Percentiles rank a stretch among this genome's conserved stretches.
phyloP scores from a whole-genome alignment of 1,140 invertebrate genomes.

The Gryon sp. region DNA sequence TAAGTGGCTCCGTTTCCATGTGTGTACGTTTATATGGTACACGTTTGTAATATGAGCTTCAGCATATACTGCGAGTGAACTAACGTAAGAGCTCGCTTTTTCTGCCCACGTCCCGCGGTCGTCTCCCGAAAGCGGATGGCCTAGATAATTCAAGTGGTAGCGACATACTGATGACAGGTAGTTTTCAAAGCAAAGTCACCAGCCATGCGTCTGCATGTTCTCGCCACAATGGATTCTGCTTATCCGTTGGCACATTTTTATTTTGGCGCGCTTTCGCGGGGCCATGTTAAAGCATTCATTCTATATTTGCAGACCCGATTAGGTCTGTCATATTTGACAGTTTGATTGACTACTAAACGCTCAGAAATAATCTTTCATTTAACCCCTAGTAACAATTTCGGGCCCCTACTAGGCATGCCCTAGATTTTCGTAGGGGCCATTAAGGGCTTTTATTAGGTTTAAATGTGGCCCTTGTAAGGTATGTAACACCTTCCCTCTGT shows the following conservation, averaged over 20 bases:
- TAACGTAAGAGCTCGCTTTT: conserved; percentile 25
- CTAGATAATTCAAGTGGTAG: conserved; percentile 60
- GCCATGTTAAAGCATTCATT: no score
- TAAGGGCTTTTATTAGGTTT: no score
- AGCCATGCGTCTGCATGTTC: conserved; percentile 35
- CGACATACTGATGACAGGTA: conserved; percentile 46
- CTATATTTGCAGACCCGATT: no score
- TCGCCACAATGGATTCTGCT: conserved; percentile 31
- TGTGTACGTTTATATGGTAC: conserved; percentile 1
- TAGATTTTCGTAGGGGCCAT: no score
- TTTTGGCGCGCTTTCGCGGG: conserved; percentile 42
- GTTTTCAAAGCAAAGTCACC: conserved; percentile 31
- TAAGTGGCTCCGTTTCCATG: conserved; percentile 11
- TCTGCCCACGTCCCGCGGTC: not conserved
- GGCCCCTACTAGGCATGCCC: no score
- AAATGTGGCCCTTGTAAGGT: no score
- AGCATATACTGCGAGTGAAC: conserved; percentile 20
- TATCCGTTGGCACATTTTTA: conserved; percentile 19
- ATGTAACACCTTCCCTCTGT: no score
- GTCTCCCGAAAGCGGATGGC: conserved; percentile 39
- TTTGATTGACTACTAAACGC: no score
- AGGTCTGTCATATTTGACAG: no score
- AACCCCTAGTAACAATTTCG: no score
- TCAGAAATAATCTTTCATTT: no score
- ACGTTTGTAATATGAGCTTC: conserved; percentile 13